phyloP scores from a whole-genome alignment of 2,888 invertebrate species.

The Fragum fragum region DNA sequence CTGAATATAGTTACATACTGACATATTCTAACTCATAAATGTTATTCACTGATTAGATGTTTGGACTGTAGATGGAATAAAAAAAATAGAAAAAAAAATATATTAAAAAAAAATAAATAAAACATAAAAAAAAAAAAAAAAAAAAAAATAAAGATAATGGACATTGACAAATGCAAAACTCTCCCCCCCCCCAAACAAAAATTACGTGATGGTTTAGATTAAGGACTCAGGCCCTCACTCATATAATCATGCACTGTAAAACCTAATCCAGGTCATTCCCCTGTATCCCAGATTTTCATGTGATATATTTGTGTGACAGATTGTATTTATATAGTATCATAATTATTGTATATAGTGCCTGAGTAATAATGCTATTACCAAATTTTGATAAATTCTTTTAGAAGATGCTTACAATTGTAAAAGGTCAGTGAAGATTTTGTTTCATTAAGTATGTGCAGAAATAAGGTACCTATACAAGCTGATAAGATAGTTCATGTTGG shows the following conservation, averaged over 20 bases:
- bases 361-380: neutral
- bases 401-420: too few relatives aligned
- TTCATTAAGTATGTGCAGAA: too few relatives aligned
- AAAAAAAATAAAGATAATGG: conserved; percentile 23
- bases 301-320: conserved; percentile 31
- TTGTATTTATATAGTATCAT: neutral
- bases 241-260: conserved; percentile 28
- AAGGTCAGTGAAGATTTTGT: too few relatives aligned
- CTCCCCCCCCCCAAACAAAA: conserved; percentile 24
- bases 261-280: conserved; percentile 62
- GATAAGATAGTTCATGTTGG: too few relatives aligned
- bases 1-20: conserved; percentile 8
- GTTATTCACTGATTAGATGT: conserved; percentile 19
- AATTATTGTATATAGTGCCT: conserved; percentile 23
- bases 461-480: too few relatives aligned
- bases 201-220: conserved; percentile 4
- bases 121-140: conserved; percentile 27
- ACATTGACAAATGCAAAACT: conserved; percentile 8
- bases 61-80: conserved; percentile 15
- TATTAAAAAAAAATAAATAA: conserved; percentile 24
- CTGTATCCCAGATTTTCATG: conserved; percentile 52
- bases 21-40: neutral
- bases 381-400: too few relatives aligned
- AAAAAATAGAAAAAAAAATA: conserved; percentile 11
- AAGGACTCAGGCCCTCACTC: conserved; percentile 29